Evolutionary conservation across 2,113 vertebrate genomes (phyloP).

Genomic region (Myiopsitta monachus): DNA sequence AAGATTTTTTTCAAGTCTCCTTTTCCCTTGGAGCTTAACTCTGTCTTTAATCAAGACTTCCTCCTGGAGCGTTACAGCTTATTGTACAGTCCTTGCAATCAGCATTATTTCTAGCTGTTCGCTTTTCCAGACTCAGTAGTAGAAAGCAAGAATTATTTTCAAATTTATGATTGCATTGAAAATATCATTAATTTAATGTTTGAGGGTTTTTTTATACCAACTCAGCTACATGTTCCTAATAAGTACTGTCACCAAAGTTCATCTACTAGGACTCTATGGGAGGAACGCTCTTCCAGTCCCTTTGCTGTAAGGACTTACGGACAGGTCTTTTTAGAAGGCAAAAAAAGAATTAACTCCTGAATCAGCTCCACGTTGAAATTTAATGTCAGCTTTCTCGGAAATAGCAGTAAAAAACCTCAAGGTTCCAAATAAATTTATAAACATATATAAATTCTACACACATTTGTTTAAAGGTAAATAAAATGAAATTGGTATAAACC

Average conservation of each 20-base stretch:
- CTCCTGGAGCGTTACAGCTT: neutral
- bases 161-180: neutral
- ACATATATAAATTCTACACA: neutral
- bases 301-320: neutral
- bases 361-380: neutral
- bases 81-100: neutral
- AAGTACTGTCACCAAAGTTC: neutral
- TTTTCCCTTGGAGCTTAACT: slow-evolving; percentile 21
- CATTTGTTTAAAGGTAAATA: neutral
- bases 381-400: neutral
- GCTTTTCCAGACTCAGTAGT: neutral
- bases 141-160: neutral
- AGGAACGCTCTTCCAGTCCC: neutral
- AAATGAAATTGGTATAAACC: neutral
- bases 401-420: neutral
- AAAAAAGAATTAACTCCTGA: neutral
- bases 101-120: slow-evolving; percentile 9
- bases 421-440: neutral
- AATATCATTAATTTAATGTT: neutral
- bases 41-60: slow-evolving; percentile 35
- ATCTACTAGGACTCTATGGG: neutral
- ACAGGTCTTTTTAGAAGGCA: neutral
- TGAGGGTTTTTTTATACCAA: neutral
- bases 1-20: slow-evolving; percentile 29
- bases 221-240: neutral